Evolutionary conservation across 53 echinoderm and acorn worm genomes (phyloP), one percentile per base, ranked within the genome.

Genomic region (Stichopus horrens): DNA sequence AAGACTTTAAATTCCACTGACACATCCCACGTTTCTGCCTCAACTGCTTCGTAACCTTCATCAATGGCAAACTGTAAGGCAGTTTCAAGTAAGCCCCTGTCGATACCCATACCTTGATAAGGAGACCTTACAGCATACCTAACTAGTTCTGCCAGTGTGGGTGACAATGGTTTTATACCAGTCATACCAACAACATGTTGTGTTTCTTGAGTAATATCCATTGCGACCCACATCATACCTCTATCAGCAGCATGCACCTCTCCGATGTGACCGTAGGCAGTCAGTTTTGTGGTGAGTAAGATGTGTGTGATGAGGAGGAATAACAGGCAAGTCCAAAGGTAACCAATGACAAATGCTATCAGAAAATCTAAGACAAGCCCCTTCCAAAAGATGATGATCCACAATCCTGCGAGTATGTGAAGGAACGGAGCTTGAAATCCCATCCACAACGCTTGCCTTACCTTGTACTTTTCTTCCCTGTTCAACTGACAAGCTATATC

Each of bases 211-310:
- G 57, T 56, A 54, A 58, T 20, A 19, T 81, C 57, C 57, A 81
- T 21, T 5, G 81, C 81, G 10, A 81, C 81, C 81, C 81, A 81
- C 58, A 81, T 56, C 57, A 56, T 81, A 56, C 81, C 57, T 20
- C 58, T 20, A 6, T 81, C 58, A 21, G 3, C 20, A 4, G 8
- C 18, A n/a, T 16, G 58, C 18, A 81, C 23, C 7, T 81, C 81
- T 56, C 18, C 57, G 5, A 81, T 22, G 53, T 81, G 81, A 58
- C 81, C 81, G 6, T 58, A 81, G 58, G 16, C 11, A 21, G 55
- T 79, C 19, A 79, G 55, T 14, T 55, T 55, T 54, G 80, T 55
- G 0, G 80, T 54, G 20, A 56, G 19, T 7, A 81, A 21, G 21
- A 81, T 19, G 53, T 58, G 23, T 8, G 81, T 81, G 4, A 81